A percentile compares a stretch with the other conserved stretches of the same genome.
Conservation (phyloP, 1,140 invertebrate genomes). For the Plodia interpunctella region DNA sequence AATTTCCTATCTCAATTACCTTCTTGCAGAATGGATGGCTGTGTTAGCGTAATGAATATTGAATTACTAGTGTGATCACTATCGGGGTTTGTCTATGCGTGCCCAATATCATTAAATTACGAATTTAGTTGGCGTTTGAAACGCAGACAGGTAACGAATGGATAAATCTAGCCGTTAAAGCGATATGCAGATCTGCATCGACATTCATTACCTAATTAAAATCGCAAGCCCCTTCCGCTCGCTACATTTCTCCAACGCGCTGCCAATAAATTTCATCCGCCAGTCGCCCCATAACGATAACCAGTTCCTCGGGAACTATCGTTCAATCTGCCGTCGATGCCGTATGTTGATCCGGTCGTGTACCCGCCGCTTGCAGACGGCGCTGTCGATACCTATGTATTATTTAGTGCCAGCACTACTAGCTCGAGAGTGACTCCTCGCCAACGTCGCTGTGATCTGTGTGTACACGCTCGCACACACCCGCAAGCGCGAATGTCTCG, state of each 20-base stretch:
- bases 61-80: conserved; percentile 19
- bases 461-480: conserved; percentile 46
- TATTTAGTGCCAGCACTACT: conserved; percentile 70
- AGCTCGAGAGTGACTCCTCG: conserved; percentile 30
- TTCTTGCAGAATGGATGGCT: neutral
- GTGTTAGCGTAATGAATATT: conserved; percentile 12
- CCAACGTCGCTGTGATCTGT: conserved; percentile 18
- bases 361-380: conserved; percentile 69
- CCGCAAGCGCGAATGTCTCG: conserved; percentile 51
- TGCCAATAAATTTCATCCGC: conserved; percentile 77
- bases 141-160: conserved; percentile 54
- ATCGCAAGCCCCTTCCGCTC: conserved; percentile 74
- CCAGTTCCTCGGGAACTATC: conserved; percentile 76
- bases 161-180: conserved; percentile 72
- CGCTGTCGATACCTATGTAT: conserved; percentile 73
- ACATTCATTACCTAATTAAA: conserved; percentile 77
- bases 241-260: conserved; percentile 74
- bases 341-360: conserved; percentile 74
- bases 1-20: neutral
- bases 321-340: conserved; percentile 75
- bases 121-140: conserved; percentile 54
- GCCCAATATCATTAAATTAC: conserved; percentile 44
- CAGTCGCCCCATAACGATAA: conserved; percentile 76
- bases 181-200: conserved; percentile 76
- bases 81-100: conserved; percentile 28